Base-by-base conservation (phyloP, 2,797 vertebrate genomes). In the Cirrhinus molitorella region DNA sequence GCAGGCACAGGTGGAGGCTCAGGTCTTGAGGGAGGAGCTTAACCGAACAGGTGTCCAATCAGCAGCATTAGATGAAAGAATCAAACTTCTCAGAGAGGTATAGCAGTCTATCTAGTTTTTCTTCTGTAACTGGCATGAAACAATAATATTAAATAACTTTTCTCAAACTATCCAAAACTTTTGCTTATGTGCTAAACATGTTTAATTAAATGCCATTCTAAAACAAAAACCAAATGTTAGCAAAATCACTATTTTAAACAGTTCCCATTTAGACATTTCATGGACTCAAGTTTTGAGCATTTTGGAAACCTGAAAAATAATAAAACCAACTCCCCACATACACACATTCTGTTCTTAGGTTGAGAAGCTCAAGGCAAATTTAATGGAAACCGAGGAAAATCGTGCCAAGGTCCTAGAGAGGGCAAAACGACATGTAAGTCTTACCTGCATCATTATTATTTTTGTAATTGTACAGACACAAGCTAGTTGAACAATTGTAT, bases 371-470 rank as follows among this genome's bases (percentile, higher is more conserved):
- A 95, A 94, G 89, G 63, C 45, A 34, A 91, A 61, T 74, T 89
- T 95, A 21, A 89, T 86, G 84, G 92, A 94, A 80, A 80, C 73
- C 0, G 94, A 95, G 75, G 91, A 94, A 82, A 87, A 91, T 77
- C 89, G 89, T 88, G 72, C 75, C 2, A 94, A 92, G 88, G 90
- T 95, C 16, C 90, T 95, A 3, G 94, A 95, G 0, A 90, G 93
- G 84, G 95, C 95, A 17, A 95, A 95, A 88, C 92, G 94, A 94
- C 93, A 95, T 11, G 95, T 95, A 89, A 92, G 93, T 83, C 5
- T 74, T 61, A 11, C 23, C 17, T 21, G 59, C 23, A 34, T 63
- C 14, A 65, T 47, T 49, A 14, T 16, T 55, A 23, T 31, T 57
- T 13, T 14, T 74, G 19, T 17, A 31, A 31, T 63, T 31, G 28